A percentile compares a stretch with the other conserved stretches of the same genome.
phyloP scores from a whole-genome alignment of 2,113 vertebrate species.

The Trochalopteron elliotii region DNA sequence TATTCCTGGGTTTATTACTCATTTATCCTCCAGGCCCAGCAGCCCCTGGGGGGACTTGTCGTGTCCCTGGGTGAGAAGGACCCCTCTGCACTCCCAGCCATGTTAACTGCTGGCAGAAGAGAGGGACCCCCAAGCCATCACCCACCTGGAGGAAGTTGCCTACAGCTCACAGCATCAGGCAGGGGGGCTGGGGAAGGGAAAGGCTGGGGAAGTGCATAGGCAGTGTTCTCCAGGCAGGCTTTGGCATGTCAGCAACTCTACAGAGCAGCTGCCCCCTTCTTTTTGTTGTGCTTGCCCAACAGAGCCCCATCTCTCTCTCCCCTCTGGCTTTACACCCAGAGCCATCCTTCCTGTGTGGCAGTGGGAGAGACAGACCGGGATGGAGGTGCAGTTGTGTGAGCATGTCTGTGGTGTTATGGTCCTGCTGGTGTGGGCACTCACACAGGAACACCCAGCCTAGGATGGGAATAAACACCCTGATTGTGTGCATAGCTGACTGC shows the following conservation, averaged over 20 bases:
- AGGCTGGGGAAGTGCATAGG: not conserved
- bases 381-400: not conserved
- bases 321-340: not conserved
- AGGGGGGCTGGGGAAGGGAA: not conserved
- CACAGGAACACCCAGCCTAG: not conserved
- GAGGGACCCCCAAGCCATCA: not conserved
- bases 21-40: not conserved
- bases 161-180: not conserved
- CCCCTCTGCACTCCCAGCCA: not conserved
- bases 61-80: not conserved
- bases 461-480: not conserved
- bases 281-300: not conserved
- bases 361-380: not conserved
- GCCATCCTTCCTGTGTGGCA: not conserved
- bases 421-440: not conserved
- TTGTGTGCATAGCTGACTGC: not conserved
- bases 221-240: not conserved
- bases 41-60: not conserved
- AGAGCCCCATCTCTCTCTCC: not conserved
- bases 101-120: not conserved
- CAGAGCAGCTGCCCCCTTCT: not conserved
- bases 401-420: not conserved
- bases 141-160: not conserved
- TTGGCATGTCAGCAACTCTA: not conserved
- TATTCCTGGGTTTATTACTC: slow-evolving; percentile 5